These are phyloP conservation scores for Tribolium madens DNA, from an alignment of 1,140 invertebrate genomes.

Conservation along the genomic window DNA sequence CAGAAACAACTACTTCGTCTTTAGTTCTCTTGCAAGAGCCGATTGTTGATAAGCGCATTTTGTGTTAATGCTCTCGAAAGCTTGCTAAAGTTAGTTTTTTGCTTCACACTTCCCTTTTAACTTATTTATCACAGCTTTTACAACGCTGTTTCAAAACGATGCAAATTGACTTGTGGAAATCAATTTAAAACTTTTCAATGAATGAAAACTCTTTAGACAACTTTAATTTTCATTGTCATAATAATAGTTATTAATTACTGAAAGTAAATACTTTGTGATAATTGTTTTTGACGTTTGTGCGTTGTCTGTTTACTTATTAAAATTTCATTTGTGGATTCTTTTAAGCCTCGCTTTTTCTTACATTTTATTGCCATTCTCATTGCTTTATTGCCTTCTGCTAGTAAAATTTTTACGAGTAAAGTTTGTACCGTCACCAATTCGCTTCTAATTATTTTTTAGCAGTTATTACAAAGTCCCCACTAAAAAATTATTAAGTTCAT, in stretches of 20 bases:
- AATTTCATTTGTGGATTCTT: slow-evolving; percentile 25
- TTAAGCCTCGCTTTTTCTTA: slow-evolving; percentile 10
- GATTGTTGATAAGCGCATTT: slow-evolving; percentile 14
- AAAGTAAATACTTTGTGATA: too few relatives aligned
- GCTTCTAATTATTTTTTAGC: slow-evolving; percentile 24
- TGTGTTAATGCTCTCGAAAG: background rate
- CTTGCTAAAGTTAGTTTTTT: background rate
- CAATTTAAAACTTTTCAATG: too few relatives aligned
- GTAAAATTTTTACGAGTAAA: slow-evolving; percentile 26
- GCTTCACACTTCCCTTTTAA: background rate
- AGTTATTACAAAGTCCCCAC: background rate
- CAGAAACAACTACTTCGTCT: background rate
- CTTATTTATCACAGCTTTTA: background rate
- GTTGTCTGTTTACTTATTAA: slow-evolving; percentile 10
- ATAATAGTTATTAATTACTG: too few relatives aligned
- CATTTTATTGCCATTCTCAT: slow-evolving; percentile 14
- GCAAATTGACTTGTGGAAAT: too few relatives aligned
- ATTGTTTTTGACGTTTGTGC: too few relatives aligned
- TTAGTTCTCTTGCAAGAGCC: background rate
- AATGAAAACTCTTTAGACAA: too few relatives aligned
- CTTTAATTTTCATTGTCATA: too few relatives aligned
- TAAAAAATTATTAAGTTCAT: slow-evolving; percentile 32
- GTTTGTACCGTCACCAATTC: slow-evolving; percentile 13
- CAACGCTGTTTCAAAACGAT: too few relatives aligned
- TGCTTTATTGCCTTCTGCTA: slow-evolving; percentile 15